Percentiles rank a stretch among this genome's conserved stretches.
These are phyloP conservation scores for Oncopeltus fasciatus DNA, from an alignment of 1,140 invertebrate species.

Conservation along the genomic window DNA sequence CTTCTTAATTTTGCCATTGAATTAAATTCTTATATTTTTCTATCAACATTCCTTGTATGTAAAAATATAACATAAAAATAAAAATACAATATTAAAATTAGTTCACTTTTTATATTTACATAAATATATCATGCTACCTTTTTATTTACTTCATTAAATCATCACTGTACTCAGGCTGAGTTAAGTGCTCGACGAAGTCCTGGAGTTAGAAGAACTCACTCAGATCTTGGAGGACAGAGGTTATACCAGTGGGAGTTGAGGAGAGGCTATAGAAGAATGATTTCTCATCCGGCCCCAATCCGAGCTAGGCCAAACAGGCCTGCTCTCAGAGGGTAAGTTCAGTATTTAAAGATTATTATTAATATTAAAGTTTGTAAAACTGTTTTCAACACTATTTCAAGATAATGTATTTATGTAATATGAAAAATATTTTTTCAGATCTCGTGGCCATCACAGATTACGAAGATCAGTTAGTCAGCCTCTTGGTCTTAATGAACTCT, in stretches of 20 bases:
- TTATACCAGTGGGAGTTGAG: slow-evolving; percentile 40
- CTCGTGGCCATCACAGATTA: slow-evolving; percentile 29
- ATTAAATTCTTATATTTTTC: too few species aligned
- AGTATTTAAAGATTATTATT: not conserved
- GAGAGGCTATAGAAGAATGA: slow-evolving; percentile 37
- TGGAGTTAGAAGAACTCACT: slow-evolving; percentile 41
- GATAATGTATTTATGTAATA: not conserved
- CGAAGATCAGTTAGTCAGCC: slow-evolving; percentile 55
- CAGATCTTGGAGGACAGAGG: slow-evolving; percentile 42
- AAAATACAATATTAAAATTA: too few species aligned
- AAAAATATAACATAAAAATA: too few species aligned
- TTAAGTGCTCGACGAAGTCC: slow-evolving; percentile 32
- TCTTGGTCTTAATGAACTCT: slow-evolving; percentile 49
- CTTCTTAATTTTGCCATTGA: too few species aligned
- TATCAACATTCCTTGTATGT: too few species aligned
- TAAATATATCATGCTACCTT: too few species aligned
- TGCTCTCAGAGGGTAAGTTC: not conserved
- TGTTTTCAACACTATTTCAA: too few species aligned
- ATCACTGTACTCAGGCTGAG: too few species aligned
- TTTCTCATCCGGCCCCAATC: slow-evolving; percentile 46
- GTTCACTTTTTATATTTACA: too few species aligned
- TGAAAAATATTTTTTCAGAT: not conserved
- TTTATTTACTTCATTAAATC: too few species aligned
- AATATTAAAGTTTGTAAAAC: too few species aligned
- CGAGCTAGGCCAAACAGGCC: slow-evolving; percentile 35